Evolutionary conservation across 2,888 invertebrate genomes (phyloP).

Genomic region (Clivina fossor): DNA sequence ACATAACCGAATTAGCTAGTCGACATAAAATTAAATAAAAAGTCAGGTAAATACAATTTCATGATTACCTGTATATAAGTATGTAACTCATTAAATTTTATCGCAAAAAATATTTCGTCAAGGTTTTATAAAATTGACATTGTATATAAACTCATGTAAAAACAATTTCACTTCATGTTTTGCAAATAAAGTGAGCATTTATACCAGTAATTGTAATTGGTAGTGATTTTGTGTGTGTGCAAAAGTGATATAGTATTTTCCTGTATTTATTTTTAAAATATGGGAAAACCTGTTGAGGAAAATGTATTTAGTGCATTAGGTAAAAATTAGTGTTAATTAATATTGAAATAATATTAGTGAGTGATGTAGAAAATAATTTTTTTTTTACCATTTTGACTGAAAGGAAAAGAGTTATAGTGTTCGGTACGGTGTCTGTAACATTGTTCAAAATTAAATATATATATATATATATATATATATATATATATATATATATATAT

Average conservation of each 20-base stretch:
- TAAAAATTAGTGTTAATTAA: neutral
- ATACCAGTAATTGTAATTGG: neutral
- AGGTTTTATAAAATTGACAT: slow-evolving; percentile 1
- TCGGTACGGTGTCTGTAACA: too few relatives aligned
- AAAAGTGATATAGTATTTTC: neutral
- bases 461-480: neutral
- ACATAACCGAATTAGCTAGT: too few relatives aligned
- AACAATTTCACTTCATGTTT: too few relatives aligned
- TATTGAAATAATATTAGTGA: neutral
- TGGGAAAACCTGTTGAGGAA: neutral
- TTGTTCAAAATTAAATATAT: neutral
- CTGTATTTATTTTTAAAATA: neutral
- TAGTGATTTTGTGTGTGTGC: too few relatives aligned
- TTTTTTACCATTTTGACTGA: too few relatives aligned
- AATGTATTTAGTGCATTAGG: neutral
- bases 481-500: too few relatives aligned
- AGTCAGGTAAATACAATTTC: too few relatives aligned
- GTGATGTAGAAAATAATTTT: neutral
- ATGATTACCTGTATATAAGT: too few relatives aligned
- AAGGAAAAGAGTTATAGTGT: too few relatives aligned
- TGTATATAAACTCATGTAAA: slow-evolving; percentile 7
- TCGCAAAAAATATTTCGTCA: neutral
- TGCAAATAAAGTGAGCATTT: too few relatives aligned
- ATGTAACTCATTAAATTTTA: too few relatives aligned
- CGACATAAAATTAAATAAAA: too few relatives aligned